phyloP scores from a whole-genome alignment of 2,797 vertebrate species.

The Valencia hispanica region DNA sequence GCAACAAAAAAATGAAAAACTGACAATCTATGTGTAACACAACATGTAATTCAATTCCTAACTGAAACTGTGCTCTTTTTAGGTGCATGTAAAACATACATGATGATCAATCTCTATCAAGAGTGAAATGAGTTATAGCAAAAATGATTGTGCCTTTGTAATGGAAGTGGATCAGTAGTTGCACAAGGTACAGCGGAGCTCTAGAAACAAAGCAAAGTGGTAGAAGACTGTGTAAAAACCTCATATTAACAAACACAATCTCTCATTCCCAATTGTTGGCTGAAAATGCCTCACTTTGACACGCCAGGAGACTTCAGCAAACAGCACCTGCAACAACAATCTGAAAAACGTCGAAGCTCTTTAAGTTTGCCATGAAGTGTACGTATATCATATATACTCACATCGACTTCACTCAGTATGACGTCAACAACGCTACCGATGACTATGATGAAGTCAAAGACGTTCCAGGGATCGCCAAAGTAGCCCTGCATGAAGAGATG shows the following conservation, averaged over 20 bases:
- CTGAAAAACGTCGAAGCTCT: slow-evolving; percentile 5
- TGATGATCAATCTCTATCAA: slow-evolving; percentile 3
- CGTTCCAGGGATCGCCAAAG: slow-evolving; percentile 99
- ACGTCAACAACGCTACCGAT: slow-evolving; percentile 96
- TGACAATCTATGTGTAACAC: slow-evolving; percentile 10
- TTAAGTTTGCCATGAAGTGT: background rate
- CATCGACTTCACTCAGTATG: slow-evolving; percentile 95
- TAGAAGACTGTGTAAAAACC: slow-evolving; percentile 9
- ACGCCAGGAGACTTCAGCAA: background rate
- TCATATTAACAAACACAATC: slow-evolving; percentile 44
- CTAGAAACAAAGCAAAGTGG: background rate
- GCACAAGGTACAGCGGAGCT: background rate
- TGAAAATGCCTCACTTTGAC: slow-evolving; percentile 13
- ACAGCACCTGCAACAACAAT: slow-evolving; percentile 26
- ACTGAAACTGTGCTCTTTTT: slow-evolving; percentile 32
- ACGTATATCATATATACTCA: slow-evolving; percentile 79
- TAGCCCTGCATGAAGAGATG: slow-evolving; percentile 85
- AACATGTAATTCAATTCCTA: background rate
- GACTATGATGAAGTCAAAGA: slow-evolving; percentile 98
- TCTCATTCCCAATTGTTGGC: slow-evolving; percentile 21
- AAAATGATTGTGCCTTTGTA: slow-evolving; percentile 12
- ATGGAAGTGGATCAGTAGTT: slow-evolving; percentile 26
- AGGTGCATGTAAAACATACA: slow-evolving; percentile 29
- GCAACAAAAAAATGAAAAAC: background rate
- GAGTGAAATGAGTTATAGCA: slow-evolving; percentile 10